phyloP scores from a whole-genome alignment of 2,797 vertebrate species.

The Borostomias antarcticus region DNA sequence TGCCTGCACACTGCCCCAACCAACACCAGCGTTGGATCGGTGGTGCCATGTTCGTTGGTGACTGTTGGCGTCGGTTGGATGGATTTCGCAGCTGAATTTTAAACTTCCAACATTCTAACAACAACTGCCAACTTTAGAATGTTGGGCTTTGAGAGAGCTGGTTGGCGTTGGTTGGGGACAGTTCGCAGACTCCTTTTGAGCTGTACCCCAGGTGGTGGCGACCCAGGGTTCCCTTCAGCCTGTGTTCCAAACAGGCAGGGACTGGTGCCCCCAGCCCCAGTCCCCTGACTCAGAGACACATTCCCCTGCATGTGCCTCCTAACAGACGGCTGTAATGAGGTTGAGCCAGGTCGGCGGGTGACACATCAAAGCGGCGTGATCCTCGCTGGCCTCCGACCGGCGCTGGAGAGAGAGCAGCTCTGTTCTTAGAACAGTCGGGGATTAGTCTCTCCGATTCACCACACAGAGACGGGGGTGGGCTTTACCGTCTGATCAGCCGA shows the following conservation, averaged over 20 bases:
- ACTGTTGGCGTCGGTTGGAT: no score
- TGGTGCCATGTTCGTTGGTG: no score
- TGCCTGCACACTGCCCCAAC: no score
- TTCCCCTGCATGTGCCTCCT: slow-evolving; percentile 34
- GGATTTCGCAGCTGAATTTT: no score
- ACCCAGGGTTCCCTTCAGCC: slow-evolving; percentile 18
- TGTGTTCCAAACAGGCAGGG: slow-evolving; percentile 16
- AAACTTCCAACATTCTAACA: no score
- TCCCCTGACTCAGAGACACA: slow-evolving; percentile 3
- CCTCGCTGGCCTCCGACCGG: slow-evolving; percentile 43
- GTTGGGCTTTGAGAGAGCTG: no score
- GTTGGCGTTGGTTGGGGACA: no score
- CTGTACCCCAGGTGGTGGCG: slow-evolving; percentile 8
- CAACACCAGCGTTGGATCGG: no score
- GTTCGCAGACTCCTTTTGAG: no score
- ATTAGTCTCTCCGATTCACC: slow-evolving; percentile 49
- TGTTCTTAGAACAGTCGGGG: slow-evolving; percentile 58
- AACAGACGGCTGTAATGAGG: slow-evolving; percentile 53
- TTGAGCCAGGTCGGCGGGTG: slow-evolving; percentile 61
- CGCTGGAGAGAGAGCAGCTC: slow-evolving; percentile 48
- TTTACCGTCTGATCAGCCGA: slow-evolving; percentile 23
- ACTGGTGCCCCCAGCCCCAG: slow-evolving; percentile 15
- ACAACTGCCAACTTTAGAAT: no score
- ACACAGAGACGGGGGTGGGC: slow-evolving; percentile 32
- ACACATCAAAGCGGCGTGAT: slow-evolving; percentile 67